Percentiles rank a stretch among this genome's conserved stretches.
Conservation (phyloP, 2,888 invertebrate species). For the Chloroclysta siterata region DNA sequence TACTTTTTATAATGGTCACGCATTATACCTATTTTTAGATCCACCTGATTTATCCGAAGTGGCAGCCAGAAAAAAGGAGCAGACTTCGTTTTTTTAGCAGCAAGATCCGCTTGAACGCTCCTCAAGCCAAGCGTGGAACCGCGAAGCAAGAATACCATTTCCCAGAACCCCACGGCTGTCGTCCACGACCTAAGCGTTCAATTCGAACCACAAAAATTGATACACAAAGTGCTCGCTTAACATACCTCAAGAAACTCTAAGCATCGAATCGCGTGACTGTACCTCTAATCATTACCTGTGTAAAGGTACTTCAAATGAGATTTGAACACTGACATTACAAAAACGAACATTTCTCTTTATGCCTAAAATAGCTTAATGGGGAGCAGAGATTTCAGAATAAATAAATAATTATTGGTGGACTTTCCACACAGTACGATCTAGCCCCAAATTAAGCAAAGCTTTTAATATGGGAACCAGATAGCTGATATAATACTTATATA, state of each 20-base stretch:
- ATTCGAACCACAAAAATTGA: conserved; percentile 30
- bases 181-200: conserved; percentile 34
- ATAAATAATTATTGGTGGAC: too few species aligned
- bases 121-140: conserved; percentile 41
- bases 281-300: conserved; percentile 45
- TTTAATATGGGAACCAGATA: too few species aligned
- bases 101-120: conserved; percentile 23
- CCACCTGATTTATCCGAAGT: too few species aligned
- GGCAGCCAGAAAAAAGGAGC: not conserved
- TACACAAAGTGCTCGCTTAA: conserved; percentile 38
- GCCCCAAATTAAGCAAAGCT: too few species aligned
- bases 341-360: conserved; percentile 39
- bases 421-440: too few species aligned
- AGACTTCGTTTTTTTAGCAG: conserved; percentile 2
- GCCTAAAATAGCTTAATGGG: conserved; percentile 10
- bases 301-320: conserved; percentile 45
- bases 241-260: conserved; percentile 47
- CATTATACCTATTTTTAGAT: too few species aligned
- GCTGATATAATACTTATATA: too few species aligned
- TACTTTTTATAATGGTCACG: too few species aligned
- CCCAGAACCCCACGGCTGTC: conserved; percentile 40
- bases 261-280: conserved; percentile 55
- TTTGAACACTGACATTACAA: conserved; percentile 45
- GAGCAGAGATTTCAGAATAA: not conserved
- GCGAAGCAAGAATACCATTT: conserved; percentile 43